Evolutionary conservation across 2,888 invertebrate species (phyloP).

Genomic region (Chalcis sispes): DNA sequence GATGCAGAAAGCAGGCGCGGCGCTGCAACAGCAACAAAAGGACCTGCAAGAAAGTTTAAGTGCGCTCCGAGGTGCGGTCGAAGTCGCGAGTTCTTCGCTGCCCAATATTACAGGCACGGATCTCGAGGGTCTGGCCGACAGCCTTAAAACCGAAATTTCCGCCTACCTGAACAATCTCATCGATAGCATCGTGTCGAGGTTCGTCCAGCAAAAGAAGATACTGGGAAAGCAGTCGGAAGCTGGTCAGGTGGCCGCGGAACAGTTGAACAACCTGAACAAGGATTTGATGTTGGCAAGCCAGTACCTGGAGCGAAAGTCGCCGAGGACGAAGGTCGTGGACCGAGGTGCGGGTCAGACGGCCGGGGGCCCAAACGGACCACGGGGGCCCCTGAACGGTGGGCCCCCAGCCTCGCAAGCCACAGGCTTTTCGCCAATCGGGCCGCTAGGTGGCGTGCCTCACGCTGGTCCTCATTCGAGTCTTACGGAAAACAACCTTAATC

Average conservation of each 20-base stretch:
- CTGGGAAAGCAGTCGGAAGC: conserved; percentile 88
- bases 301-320: conserved; percentile 89
- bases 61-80: conserved; percentile 84
- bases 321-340: conserved; percentile 86
- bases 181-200: conserved; percentile 91
- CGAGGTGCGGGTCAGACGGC: conserved; percentile 78
- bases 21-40: conserved; percentile 75
- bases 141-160: conserved; percentile 92
- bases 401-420: conserved; percentile 72
- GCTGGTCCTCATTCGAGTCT: conserved; percentile 71
- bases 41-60: conserved; percentile 88
- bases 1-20: conserved; percentile 77
- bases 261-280: conserved; percentile 84
- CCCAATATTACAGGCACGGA: conserved; percentile 85
- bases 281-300: conserved; percentile 89
- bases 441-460: conserved; percentile 76
- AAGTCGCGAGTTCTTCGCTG: conserved; percentile 78
- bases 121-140: conserved; percentile 92
- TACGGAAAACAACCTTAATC: conserved; percentile 79
- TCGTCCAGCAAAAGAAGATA: conserved; percentile 87
- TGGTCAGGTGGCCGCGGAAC: conserved; percentile 88
- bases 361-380: conserved; percentile 75
- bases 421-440: conserved; percentile 80
- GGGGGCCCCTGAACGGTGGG: conserved; percentile 74
- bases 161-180: conserved; percentile 89